Evolutionary conservation across 2,113 vertebrate genomes (phyloP).

Genomic region (Climacteris rufus): DNA sequence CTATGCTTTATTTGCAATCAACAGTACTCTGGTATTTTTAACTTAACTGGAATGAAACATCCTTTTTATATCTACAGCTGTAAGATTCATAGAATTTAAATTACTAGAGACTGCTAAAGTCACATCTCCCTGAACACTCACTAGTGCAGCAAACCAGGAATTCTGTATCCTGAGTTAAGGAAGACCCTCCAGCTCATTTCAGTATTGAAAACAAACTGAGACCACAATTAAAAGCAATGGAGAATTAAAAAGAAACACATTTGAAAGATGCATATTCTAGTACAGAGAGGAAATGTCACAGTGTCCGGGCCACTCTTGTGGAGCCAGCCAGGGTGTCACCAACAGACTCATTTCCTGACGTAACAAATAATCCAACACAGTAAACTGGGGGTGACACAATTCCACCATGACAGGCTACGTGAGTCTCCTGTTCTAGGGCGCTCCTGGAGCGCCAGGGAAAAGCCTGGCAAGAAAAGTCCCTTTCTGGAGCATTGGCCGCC

Average conservation of each 20-base stretch:
- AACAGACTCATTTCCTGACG: rapidly evolving
- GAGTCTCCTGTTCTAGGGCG: too few species aligned
- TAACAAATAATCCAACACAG: neutral
- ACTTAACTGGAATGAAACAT: neutral
- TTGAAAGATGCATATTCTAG: neutral
- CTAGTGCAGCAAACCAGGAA: neutral
- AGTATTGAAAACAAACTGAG: neutral
- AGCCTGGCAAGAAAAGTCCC: neutral
- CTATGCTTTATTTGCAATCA: neutral
- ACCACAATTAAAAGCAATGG: neutral
- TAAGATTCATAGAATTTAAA: neutral
- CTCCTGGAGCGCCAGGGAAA: neutral
- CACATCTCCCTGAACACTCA: rapidly evolving
- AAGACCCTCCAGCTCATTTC: neutral
- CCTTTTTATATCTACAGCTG: neutral
- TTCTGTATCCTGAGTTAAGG: neutral
- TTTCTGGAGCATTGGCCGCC: neutral
- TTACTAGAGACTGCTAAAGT: neutral
- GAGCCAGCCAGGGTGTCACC: neutral
- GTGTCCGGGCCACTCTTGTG: neutral
- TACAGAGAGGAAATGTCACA: neutral
- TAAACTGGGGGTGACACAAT: rapidly evolving
- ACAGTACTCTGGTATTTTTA: neutral
- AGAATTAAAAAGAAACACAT: neutral
- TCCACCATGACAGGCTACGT: rapidly evolving